A percentile compares a stretch with the other conserved stretches of the same genome.
Conservation (phyloP, 2,113 vertebrate genomes). For the Salvator merianae region DNA sequence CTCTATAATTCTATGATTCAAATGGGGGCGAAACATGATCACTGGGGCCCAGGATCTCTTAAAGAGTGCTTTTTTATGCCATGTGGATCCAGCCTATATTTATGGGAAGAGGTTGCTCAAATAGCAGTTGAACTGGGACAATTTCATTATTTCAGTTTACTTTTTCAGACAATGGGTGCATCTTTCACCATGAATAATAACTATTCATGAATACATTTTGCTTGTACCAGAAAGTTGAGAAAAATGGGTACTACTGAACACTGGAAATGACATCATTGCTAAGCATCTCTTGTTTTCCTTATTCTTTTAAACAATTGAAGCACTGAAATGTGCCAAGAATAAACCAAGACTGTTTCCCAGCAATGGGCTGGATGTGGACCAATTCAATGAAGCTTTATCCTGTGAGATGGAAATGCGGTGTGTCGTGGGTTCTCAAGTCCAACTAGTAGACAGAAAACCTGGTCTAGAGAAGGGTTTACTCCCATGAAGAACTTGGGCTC, state of each 20-base stretch:
- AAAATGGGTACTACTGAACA: not conserved
- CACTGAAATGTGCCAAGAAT: not conserved
- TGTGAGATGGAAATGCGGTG: no score
- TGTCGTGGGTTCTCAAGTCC: no score
- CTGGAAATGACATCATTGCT: not conserved
- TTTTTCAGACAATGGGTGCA: not conserved
- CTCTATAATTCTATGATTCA: no score
- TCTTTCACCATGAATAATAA: not conserved
- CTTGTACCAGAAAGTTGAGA: not conserved
- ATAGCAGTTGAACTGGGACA: not conserved
- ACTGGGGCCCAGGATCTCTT: no score
- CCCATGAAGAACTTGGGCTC: no score
- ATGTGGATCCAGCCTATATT: no score
- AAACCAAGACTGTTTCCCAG: not conserved
- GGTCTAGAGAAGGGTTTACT: no score
- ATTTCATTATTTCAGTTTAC: no score
- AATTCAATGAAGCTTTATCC: not conserved
- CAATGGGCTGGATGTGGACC: not conserved
- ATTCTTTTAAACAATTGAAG: not conserved
- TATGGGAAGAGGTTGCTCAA: not conserved
- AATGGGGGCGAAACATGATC: no score
- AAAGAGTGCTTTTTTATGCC: no score
- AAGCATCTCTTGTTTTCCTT: not conserved
- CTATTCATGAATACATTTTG: not conserved
- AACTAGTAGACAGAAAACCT: no score